Base-by-base conservation (phyloP, 1,140 invertebrate species). In the Apis laboriosa region DNA sequence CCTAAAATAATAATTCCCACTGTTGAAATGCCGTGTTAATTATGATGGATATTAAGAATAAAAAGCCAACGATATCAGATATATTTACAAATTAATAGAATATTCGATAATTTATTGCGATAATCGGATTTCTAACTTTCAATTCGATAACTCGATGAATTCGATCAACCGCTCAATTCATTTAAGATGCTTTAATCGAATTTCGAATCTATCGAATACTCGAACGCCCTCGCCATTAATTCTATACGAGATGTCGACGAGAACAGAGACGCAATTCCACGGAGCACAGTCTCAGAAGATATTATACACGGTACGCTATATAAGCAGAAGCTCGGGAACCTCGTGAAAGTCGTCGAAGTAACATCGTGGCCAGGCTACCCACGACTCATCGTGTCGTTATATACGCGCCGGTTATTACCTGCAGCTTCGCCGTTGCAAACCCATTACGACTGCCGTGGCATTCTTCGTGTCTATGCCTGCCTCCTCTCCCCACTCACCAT, bases 321-420 rank as follows among this genome's bases (percentile, higher is more conserved):
- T 68, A 70, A 63, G 51, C 72, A 86, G 81, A 80, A 86, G 83
- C 82, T 64, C 12, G 82, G 55, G 85, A 87, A 74, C 77, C 82
- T 87, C 86, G 86, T 87, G 86, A 87, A 87, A 87, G 85, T 86
- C 85, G 76, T 76, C 75, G 79, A 72, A 74, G 82, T 74, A 79
- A 85, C 79, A 83, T 84, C 80, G 53, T 76, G 82, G 82, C 73
- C 71, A 75, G 49, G 84, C 86, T 87, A 88, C 86, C 86, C 86
- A 88, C 83, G 86, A 87, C 78, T 88, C 86, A 87, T 88, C 86
- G 86, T 85, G 86, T 88, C 86, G 86, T 88, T 88, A 87, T 88
- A 85, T 88, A 87, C 86, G 83, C 86, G 86, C 86, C 70, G 86
- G 83, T 88, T 88, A 88, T 88, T 88, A 88, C 86, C 78, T 84